Base-by-base conservation (phyloP, 2,113 vertebrate species). In the Cyanistes caeruleus region DNA sequence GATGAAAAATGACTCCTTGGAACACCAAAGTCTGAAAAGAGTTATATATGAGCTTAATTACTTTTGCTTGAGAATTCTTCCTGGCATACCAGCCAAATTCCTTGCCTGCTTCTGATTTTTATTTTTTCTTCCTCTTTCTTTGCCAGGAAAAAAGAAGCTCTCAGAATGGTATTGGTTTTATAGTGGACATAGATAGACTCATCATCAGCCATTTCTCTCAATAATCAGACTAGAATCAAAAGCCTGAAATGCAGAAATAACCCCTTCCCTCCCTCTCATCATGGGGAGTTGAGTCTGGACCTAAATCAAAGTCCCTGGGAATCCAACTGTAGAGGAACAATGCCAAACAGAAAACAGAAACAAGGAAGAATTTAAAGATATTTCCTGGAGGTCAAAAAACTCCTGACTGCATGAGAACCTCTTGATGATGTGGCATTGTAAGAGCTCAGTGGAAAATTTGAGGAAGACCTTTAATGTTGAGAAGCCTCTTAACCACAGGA, bases 11-110 rank as follows among this genome's bases (percentile, higher is more conserved):
- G 73, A 79, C 79, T 91, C 80, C 1, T 52, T 52, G 87, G 80
- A 92, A 92, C 69, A 68, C 19, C 91, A 15, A 87, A 78, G 52
- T 92, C 83, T 77, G 24, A 44, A 48, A 88, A 92, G 60, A 95
- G 55, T 81, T 86, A 90, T 77, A 86, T 43, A 87, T 64, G 60
- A 91, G 24, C 77, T 78, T 91, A 92, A 95, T 79, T 87, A 80
- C 53, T 84, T 91, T 89, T 75, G 49, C 65, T 87, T 78, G 65
- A 8, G 8, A 56, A 25, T 82, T 16, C 55, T 91, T 89, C 69
- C 73, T 64, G 60, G 62, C 37, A 46, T n/a, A 62, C 15, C 81
- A 80, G 68, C 46, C 79, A 77, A 93, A 92, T 74, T 90, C 51
- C 35, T 93, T 83, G 75, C 37, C 60, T 41, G 22, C 46, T 67